Conservation (phyloP, 2,797 vertebrate species). For the Ptychadena robeensis region DNA sequence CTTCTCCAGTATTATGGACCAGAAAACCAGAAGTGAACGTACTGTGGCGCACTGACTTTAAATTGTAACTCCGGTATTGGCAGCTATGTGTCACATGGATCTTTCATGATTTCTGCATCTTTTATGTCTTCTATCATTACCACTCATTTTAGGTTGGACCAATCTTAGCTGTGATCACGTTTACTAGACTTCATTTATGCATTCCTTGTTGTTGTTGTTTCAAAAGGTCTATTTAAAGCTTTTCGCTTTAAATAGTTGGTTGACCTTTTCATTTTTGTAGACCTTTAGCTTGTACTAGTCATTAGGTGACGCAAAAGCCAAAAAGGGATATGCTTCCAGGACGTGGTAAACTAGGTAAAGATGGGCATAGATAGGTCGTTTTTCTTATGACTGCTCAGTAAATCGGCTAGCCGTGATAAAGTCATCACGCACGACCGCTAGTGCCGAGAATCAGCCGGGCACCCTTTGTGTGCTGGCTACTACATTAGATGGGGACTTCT, state of each 20-base stretch:
- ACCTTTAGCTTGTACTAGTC: neutral
- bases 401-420: too few species aligned
- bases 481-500: too few species aligned
- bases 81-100: neutral
- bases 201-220: slow-evolving; percentile 5
- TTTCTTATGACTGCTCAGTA: too few species aligned
- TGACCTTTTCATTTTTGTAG: neutral
- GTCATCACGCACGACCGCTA: too few species aligned
- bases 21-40: neutral
- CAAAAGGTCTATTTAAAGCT: neutral
- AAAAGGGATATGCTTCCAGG: neutral
- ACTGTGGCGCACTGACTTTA: slow-evolving; percentile 1
- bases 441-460: too few species aligned
- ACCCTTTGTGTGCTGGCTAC: too few species aligned
- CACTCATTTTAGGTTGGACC: neutral
- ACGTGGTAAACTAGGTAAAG: neutral
- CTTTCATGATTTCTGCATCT: neutral
- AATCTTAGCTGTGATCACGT: neutral
- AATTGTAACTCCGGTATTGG: neutral
- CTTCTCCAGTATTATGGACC: slow-evolving; percentile 16
- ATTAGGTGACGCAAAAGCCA: neutral
- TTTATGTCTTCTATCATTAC: neutral
- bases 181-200: neutral
- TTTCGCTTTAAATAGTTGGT: neutral
- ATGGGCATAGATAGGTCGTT: too few species aligned